Base-by-base conservation (phyloP, 2,113 vertebrate genomes). In the Meriones unguiculatus region DNA sequence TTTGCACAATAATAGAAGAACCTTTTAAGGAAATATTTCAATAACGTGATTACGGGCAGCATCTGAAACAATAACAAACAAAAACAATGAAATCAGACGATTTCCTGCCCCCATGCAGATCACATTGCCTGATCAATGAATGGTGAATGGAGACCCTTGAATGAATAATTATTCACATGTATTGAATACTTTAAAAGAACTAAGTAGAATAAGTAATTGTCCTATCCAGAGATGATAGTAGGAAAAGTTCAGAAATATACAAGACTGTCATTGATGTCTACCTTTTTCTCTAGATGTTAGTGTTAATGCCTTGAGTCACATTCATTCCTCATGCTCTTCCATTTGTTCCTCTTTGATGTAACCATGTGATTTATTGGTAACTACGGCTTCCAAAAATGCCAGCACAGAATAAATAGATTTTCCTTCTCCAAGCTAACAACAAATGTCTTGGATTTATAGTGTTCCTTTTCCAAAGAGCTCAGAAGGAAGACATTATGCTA, bases 361-460 rank as follows among this genome's bases (percentile, higher is more conserved):
- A 84, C 57, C 0, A 1, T 50, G 65, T 94, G 95, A 96, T 94
- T 96, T 96, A 89, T 38, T 89, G 77, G 46, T 94, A 91, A 93
- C 57, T 67, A 89, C 54, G 41, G 14, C 38, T 96, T 92, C 64
- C 22, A 72, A 46, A 87, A 96, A 57, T 76, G 5, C n/a, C 50
- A 94, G 87, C 35, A 93, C 90, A 92, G 22, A 76, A 86, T 78
- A 93, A 96, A 95, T 95, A 96, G 78, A 87, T 94, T 35, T 81
- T 64, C 70, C 65, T 87, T 96, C 95, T 93, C 13, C n/a, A 35
- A 62, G 78, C 28, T 62, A 96, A 94, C 69, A 72, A 78, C 50
- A 72, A 95, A 89, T 77, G 65, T 11, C 64, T 91, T 89, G 59
- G 52, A 93, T 97, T 97, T 95, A 95, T 84, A 85, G 70, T 93